Evolutionary conservation across 2,797 vertebrate genomes (phyloP).

Genomic region (Aplochiton taeniatus): DNA sequence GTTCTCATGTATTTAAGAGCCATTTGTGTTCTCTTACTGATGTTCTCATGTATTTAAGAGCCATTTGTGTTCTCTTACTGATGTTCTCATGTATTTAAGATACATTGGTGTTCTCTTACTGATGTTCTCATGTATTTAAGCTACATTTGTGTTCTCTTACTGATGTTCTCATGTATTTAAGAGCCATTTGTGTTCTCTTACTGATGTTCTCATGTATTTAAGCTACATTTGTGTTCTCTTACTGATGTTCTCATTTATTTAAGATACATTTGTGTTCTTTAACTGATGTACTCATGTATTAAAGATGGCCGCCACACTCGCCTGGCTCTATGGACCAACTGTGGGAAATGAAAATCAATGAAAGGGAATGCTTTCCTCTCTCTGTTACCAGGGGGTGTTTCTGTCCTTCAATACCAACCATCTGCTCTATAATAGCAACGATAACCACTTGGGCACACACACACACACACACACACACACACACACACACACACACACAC

Average conservation of each 20-base stretch:
- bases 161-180: not conserved
- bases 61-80: no score
- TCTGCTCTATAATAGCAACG: no score
- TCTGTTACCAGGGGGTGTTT: not conserved
- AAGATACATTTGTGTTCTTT: not conserved
- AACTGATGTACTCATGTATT: not conserved
- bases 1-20: not conserved
- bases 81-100: no score
- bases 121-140: no score
- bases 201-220: not conserved
- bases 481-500: not conserved
- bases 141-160: not conserved
- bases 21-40: no score
- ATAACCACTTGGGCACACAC: not conserved
- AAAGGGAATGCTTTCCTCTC: not conserved
- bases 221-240: not conserved
- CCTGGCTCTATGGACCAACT: no score
- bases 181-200: not conserved
- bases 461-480: not conserved
- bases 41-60: no score
- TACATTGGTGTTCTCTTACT: no score
- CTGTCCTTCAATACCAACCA: slow-evolving; percentile 5
- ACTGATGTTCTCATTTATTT: not conserved
- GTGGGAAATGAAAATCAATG: not conserved
- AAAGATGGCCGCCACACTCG: not conserved